Evolutionary conservation across 2,113 vertebrate species (phyloP), one percentile per base, ranked within the genome.

Genomic region (Hassar affinis): DNA sequence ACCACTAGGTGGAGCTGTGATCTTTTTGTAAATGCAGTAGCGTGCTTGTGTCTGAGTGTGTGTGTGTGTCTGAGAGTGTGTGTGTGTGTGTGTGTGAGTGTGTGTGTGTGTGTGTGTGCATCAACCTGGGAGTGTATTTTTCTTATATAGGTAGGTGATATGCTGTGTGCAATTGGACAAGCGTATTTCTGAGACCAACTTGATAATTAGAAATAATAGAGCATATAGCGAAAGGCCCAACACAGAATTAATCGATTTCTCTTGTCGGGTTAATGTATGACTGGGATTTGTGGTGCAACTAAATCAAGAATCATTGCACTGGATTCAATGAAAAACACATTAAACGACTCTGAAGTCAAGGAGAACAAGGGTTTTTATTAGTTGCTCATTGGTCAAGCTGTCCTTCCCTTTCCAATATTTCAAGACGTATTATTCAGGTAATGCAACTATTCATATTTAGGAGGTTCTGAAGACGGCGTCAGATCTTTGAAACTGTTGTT

Each of bases 1-100:
- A 25, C 45, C 94, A 92, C 90, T 93, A 94, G 94, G 93, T 94
- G 93, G 93, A 75, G 93, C 92, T 94, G 90, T 86, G 86, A 89
- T 91, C 90, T 91, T 92, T 84, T 89, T 77, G 78, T 86, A 85
- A 59, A 86, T n/a, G 78, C 27, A 27, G 6, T 64, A 42, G 38
- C 38, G 78, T 42, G 33, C n/a, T n/a, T n/a, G n/a, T n/a, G n/a
- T n/a, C n/a, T n/a, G 49, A 27, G 38, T 33, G 42, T 15, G 61
- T 35, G 27, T 52, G 47, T 80, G 78, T 38, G 64, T 68, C n/a
- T n/a, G n/a, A n/a, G n/a, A n/a, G 66, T 69, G 66, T 69, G 18
- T 22, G 66, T 15, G 45, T 49, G 45, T n/a, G 25, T 49, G 42
- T 12, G 38, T n/a, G 57, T 64, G 81, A 49, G 64, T 51, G 78